Evolutionary conservation across 2,797 vertebrate species (phyloP), one percentile per base, ranked within the genome.

Genomic region (Taeniopygia guttata): DNA sequence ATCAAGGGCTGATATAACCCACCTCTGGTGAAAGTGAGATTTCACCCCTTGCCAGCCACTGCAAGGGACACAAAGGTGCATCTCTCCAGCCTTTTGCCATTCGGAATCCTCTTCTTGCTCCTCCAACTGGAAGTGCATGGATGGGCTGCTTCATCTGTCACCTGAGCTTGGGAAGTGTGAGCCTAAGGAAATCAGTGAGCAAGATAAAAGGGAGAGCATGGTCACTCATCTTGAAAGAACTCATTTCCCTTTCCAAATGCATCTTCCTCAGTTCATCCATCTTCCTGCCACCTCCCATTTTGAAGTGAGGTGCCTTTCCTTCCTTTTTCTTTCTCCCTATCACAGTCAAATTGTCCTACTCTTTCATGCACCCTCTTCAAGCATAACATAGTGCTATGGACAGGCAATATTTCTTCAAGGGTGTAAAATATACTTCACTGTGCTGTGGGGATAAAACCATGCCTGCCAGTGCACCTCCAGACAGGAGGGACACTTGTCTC

Each of bases 161-260:
- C 88, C 55, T 91, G 91, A 91, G 49, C 67, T 73, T 76, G 34
- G 77, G 54, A 88, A 94, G 67, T 9, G 0, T 14, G 23, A 89
- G 69, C 68, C 58, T 92, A 63, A 90, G 64, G 84, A 95, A 95
- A 77, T 94, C 93, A 92, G 73, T 86, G 91, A 95, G 60, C 73
- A 91, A 94, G 93, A 97, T 90, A 70, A 97, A 96, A 97, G 88
- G 46, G 89, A 93, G 93, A 93, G 72, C 91, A 94, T 86, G 89
- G 95, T 83, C 74, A 90, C 69, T 96, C 89, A 93, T 87, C 90
- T 96, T 95, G 93, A 97, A 97, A 96, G 52, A 94, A 67, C 80
- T 94, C 55, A 92, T 95, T 95, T 96, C 86, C 89, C 88, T 93
- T 92, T 77, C 51, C 56, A 95, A 93, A 95, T 89, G 85, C 72